These are phyloP conservation scores for Cyanocitta stelleri DNA, from an alignment of 2,113 vertebrate species.

Conservation along the genomic window DNA sequence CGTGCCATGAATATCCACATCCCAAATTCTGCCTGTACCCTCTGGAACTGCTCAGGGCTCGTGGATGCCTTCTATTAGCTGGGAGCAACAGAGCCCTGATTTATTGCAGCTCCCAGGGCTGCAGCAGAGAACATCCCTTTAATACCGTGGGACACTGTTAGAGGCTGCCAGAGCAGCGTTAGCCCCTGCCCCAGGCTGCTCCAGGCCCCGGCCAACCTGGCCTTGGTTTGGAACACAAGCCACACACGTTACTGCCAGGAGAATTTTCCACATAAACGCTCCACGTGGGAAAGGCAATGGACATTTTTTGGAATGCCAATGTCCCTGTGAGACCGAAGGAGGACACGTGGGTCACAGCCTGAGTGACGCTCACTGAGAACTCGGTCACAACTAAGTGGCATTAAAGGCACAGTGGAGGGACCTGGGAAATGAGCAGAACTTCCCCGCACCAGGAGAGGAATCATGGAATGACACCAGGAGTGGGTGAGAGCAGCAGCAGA, in stretches of 20 bases:
- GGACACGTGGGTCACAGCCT: not conserved
- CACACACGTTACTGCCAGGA: not conserved
- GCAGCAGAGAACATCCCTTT: not conserved
- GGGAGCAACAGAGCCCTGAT: not conserved
- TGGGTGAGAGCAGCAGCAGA: not conserved
- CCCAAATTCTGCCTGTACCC: not conserved
- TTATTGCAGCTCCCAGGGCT: not conserved
- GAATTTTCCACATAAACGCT: rapidly evolving
- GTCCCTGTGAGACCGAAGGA: not conserved
- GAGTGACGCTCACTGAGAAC: rapidly evolving
- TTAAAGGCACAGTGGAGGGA: rapidly evolving
- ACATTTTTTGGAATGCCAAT: rapidly evolving
- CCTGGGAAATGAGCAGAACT: not conserved
- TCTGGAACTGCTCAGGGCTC: not conserved
- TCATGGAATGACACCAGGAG: not conserved
- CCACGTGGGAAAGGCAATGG: not conserved
- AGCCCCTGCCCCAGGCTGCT: not conserved
- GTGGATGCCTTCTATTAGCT: not conserved
- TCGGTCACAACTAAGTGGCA: rapidly evolving
- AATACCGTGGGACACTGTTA: not conserved
- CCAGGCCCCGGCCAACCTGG: not conserved
- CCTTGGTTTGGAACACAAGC: rapidly evolving
- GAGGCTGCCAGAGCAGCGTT: not conserved
- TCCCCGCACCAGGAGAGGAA: not conserved
- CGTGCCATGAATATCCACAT: not conserved